These are phyloP conservation scores for Odocoileus hemionus DNA, from an alignment of 2,113 vertebrate genomes.

Conservation along the genomic window DNA sequence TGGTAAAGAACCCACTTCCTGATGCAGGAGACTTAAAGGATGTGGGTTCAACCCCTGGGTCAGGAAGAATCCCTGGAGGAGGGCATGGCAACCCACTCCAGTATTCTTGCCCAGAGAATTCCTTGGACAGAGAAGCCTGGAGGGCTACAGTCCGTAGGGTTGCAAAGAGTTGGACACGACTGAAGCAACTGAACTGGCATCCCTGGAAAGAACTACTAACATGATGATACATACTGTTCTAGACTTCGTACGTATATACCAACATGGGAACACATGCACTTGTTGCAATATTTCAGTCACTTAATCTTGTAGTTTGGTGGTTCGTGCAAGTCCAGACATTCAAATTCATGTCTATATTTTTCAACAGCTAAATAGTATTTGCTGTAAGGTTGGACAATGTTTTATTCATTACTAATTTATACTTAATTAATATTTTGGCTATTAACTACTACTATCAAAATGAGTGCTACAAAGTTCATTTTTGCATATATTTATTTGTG, in stretches of 20 bases:
- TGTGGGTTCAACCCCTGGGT: not conserved
- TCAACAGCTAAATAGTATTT: not conserved
- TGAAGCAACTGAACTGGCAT: not conserved
- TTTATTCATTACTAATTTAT: not conserved
- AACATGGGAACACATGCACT: accelerated
- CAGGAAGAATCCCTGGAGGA: not conserved
- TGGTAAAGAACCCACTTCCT: not conserved
- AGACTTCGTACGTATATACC: not conserved
- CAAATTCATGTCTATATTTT: not conserved
- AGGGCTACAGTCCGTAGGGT: not conserved
- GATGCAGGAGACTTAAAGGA: not conserved
- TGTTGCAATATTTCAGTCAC: not conserved
- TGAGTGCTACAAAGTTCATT: not conserved
- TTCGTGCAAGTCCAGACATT: not conserved
- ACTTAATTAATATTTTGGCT: not conserved
- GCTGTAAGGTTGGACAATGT: not conserved
- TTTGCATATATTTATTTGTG: not conserved
- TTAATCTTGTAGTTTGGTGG: not conserved
- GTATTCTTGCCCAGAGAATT: not conserved
- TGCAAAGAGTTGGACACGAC: accelerated
- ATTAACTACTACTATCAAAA: not conserved
- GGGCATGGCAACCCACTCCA: not conserved
- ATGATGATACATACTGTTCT: not conserved
- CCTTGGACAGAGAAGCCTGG: not conserved
- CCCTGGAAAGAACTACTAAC: not conserved